Conservation (phyloP, 2,888 invertebrate species). For the Machimus rusticus region DNA sequence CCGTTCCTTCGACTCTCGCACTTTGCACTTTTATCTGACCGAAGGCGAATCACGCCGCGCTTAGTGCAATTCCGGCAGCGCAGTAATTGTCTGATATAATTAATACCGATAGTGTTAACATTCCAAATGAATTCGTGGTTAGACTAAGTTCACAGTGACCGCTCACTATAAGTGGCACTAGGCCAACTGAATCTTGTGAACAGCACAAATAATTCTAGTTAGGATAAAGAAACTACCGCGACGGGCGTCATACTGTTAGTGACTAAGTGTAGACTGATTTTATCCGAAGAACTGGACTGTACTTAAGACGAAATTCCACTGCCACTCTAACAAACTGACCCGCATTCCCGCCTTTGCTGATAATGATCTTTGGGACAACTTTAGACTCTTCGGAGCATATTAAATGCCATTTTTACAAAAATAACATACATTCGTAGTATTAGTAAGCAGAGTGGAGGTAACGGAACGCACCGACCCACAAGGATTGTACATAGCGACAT, state of each 20-base stretch:
- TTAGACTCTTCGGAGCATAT: neutral
- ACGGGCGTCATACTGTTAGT: neutral
- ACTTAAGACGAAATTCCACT: constrained; percentile 33
- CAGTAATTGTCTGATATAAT: neutral
- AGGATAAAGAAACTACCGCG: neutral
- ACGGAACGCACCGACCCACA: constrained; percentile 5
- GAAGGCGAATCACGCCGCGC: neutral
- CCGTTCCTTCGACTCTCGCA: neutral
- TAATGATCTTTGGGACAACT: neutral
- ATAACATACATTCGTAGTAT: constrained; percentile 14
- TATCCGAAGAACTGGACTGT: constrained; percentile 13
- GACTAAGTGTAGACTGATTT: constrained; percentile 16
- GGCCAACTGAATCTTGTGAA: neutral
- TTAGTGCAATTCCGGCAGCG: neutral
- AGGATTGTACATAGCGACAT: neutral
- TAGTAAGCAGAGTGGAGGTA: constrained; percentile 5
- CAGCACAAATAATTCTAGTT: constrained; percentile 16
- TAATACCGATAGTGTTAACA: neutral
- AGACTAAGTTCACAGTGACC: neutral
- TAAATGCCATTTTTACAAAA: constrained; percentile 30
- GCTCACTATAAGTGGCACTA: neutral
- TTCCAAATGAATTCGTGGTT: neutral
- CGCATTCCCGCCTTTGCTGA: neutral
- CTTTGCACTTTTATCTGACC: neutral
- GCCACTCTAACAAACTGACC: constrained; percentile 5